Conservation (phyloP, 2,113 vertebrate genomes). For the Lasiurus borealis region DNA sequence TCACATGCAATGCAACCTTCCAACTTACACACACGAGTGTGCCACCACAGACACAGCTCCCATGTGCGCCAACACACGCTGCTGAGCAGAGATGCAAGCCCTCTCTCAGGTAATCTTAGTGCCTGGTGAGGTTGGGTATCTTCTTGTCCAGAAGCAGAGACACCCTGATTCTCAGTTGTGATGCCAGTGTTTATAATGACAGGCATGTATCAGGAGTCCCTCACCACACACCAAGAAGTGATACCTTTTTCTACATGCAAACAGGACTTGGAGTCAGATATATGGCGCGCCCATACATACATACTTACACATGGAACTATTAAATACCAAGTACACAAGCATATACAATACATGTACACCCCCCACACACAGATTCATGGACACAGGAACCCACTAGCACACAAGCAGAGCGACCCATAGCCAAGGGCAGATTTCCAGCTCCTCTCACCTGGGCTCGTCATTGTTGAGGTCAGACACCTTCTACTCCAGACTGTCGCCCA, state of each 20-base stretch:
- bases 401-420: too few relatives aligned
- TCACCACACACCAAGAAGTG: rapidly evolving
- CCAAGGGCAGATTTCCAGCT: too few relatives aligned
- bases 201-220: background rate
- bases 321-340: background rate
- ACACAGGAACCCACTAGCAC: too few relatives aligned
- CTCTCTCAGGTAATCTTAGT: background rate
- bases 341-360: too few relatives aligned
- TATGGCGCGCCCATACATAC: background rate
- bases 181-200: background rate
- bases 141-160: background rate
- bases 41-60: background rate
- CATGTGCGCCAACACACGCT: background rate
- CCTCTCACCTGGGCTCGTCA: too few relatives aligned
- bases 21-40: background rate
- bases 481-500: too few relatives aligned
- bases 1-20: background rate
- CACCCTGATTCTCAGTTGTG: background rate
- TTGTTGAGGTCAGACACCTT: too few relatives aligned
- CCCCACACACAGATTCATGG: background rate
- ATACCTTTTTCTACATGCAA: background rate
- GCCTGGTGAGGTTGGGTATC: background rate
- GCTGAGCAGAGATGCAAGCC: background rate
- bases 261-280: background rate
- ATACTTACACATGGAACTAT: background rate